These are phyloP conservation scores for Abrostola triplasia DNA, from an alignment of 2,888 invertebrate species.

Conservation along the genomic window DNA sequence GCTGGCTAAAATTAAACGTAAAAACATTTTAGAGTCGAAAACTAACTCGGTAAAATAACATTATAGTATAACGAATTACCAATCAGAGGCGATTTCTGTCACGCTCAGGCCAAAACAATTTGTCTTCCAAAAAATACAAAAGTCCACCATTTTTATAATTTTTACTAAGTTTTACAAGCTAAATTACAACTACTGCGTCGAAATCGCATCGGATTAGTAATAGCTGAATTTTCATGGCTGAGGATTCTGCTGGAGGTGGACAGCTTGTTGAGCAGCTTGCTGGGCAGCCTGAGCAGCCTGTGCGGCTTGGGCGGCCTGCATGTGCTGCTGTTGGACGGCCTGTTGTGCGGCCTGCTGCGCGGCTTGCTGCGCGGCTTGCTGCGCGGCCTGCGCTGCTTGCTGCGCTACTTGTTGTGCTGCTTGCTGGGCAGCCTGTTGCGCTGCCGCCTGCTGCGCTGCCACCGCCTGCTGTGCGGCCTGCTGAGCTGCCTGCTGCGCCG, in stretches of 20 bases:
- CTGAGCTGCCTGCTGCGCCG: conserved; percentile 78
- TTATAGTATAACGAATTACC: conserved; percentile 69
- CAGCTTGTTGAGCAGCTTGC: conserved; percentile 86
- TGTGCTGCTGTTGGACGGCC: conserved; percentile 80
- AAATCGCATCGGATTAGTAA: conserved; percentile 91
- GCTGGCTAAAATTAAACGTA: conserved; percentile 65
- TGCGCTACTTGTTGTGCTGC: conserved; percentile 74
- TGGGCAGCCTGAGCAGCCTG: conserved; percentile 77
- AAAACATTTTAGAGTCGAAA: conserved; percentile 57
- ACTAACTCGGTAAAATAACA: conserved; percentile 51
- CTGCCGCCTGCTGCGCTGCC: conserved; percentile 59
- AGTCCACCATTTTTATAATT: conserved; percentile 37
- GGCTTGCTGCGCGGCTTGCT: conserved; percentile 58
- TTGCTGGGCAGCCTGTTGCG: conserved; percentile 70
- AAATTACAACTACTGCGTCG: conserved; percentile 66
- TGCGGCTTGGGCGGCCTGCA: conserved; percentile 67
- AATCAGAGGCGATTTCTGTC: conserved; percentile 84
- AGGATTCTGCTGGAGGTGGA: conserved; percentile 86
- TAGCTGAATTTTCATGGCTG: conserved; percentile 94
- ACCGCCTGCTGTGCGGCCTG: conserved; percentile 63
- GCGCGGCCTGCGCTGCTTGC: conserved; percentile 68
- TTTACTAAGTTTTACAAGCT: conserved; percentile 61
- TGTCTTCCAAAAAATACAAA: conserved; percentile 60
- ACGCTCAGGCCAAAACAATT: conserved; percentile 66
- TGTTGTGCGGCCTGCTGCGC: conserved; percentile 60